Evolutionary conservation across 2,113 vertebrate species (phyloP), one percentile per base, ranked within the genome.

Genomic region (Charina bottae): DNA sequence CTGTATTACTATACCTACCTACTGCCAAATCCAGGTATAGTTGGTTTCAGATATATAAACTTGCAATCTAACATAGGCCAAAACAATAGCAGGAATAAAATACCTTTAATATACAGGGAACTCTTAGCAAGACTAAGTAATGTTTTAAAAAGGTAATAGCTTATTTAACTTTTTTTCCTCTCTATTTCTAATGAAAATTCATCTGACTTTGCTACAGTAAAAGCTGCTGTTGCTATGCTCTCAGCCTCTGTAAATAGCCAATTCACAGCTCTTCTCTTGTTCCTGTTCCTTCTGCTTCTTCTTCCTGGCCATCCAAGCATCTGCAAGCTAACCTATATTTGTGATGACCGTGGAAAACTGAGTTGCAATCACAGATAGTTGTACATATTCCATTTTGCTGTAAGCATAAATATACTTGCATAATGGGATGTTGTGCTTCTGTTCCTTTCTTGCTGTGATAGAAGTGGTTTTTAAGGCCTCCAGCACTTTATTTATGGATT

Each of bases 171-270:
- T 92, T 91, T 93, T 78, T 91, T 93, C 72, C 90, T 26, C 85
- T 33, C 83, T 84, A 37, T 33, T 6, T 23, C 3, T 93, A 92
- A 55, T 53, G 87, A 93, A 95, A 78, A 89, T 85, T 93, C 90
- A 93, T 92, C 90, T 60, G 83, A 91, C 95, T 97, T 96, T 95
- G 95, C 96, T 96, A 93, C 95, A 95, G 92, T 87, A 93, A 93
- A 92, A 93, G 4, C 91, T 96, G 91, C 78, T 86, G 12, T 94
- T 94, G 93, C 91, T 92, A 92, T 87, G 28, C 68, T 19, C 55
- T 54, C 86, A 49, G 90, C 19, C 90, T 94, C 92, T 96, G 89
- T 94, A 94, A 94, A 90, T 93, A 92, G 93, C 93, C 89, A 3
- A 90, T 83, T 60, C 90, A 89, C 90, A 92, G 88, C 90, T 93